Conservation (phyloP, 30 jellyfish, hydroid and myxozoan genomes). For the Catostylus mosaicus region DNA sequence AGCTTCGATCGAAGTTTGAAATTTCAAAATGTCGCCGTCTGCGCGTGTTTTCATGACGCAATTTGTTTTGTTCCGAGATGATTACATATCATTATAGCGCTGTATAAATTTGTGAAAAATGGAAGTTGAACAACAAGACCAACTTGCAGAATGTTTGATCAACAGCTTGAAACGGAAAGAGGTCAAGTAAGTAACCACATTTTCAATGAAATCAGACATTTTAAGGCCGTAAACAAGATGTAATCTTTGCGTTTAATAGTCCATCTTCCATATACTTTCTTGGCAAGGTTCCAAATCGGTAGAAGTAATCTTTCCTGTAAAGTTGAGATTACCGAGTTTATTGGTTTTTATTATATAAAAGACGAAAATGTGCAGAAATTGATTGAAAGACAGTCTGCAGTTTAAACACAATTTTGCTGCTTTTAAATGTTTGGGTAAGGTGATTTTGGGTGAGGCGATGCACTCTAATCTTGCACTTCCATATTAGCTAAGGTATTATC, state of each 20-base stretch:
- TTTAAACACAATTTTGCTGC: too few relatives aligned
- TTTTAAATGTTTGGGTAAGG: too few relatives aligned
- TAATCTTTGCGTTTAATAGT: too few relatives aligned
- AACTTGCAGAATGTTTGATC: constrained; percentile 51
- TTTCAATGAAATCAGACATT: not conserved
- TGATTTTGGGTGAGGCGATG: too few relatives aligned
- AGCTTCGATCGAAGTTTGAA: constrained; percentile 14
- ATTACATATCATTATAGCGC: not conserved
- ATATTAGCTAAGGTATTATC: too few relatives aligned
- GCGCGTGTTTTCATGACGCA: not conserved
- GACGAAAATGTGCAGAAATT: too few relatives aligned
- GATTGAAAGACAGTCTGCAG: too few relatives aligned
- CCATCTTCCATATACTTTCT: too few relatives aligned
- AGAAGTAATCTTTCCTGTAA: too few relatives aligned
- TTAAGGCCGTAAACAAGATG: constrained; percentile 13
- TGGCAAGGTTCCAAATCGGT: not conserved
- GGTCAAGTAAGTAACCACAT: constrained; percentile 49
- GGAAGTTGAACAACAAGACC: constrained; percentile 72
- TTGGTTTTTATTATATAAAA: too few relatives aligned
- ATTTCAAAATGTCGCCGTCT: constrained; percentile 7
- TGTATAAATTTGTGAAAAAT: not conserved
- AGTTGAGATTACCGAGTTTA: too few relatives aligned
- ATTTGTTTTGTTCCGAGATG: not conserved
- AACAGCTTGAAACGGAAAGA: constrained; percentile 64
- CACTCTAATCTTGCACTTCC: too few relatives aligned